phyloP scores from a whole-genome alignment of 2,888 invertebrate genomes.

The Dyspetes luteomarginatus region DNA sequence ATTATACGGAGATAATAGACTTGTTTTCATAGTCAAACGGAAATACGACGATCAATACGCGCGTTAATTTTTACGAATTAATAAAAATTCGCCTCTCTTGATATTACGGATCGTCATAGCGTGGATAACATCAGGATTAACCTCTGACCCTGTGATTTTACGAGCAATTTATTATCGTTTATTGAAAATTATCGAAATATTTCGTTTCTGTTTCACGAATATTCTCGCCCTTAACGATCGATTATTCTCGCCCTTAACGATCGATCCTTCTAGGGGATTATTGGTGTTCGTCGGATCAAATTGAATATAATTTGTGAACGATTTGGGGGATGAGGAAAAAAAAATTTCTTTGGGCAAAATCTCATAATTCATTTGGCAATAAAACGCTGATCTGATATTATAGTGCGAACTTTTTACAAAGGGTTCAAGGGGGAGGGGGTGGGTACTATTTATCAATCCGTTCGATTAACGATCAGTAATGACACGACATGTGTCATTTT shows the following conservation, averaged over 20 bases:
- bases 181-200: slow-evolving; percentile 14
- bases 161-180: neutral
- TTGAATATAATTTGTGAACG: neutral
- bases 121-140: slow-evolving; percentile 46
- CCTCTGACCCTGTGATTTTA: slow-evolving; percentile 43
- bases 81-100: neutral
- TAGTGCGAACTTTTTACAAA: too few relatives aligned
- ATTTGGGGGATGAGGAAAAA: neutral
- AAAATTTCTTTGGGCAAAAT: neutral
- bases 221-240: neutral
- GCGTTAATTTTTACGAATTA: slow-evolving; percentile 2
- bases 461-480: slow-evolving; percentile 39
- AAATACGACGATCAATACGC: neutral
- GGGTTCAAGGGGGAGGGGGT: too few relatives aligned
- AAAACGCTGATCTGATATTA: too few relatives aligned
- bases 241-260: too few relatives aligned
- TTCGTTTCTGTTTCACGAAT: neutral
- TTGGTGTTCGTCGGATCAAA: neutral
- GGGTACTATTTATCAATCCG: slow-evolving; percentile 26
- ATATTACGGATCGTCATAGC: slow-evolving; percentile 38
- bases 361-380: slow-evolving; percentile 8
- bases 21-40: neutral
- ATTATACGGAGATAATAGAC: neutral
- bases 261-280: neutral
- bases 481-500: slow-evolving; percentile 11